Base-by-base conservation (phyloP, 2,888 invertebrate species). In the Tenthredo livida region DNA sequence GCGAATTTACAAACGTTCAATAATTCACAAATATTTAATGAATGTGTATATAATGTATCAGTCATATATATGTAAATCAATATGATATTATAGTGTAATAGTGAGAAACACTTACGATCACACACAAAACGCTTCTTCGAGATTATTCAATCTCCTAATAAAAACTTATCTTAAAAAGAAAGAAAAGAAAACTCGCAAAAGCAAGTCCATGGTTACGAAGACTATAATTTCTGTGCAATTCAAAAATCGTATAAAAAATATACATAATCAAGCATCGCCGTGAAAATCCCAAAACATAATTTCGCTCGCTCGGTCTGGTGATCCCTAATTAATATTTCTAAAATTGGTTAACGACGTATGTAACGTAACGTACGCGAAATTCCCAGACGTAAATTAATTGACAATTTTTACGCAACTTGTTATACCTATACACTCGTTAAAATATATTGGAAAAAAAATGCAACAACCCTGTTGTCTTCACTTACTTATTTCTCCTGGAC, bases 401-500 rank as follows among this genome's bases (percentile, higher is more conserved):
- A n/a, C 54, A 54, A n/a, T n/a, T 54, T 54, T 7, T n/a, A 54
- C 54, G 54, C n/a, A 54, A n/a, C n/a, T 7, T n/a, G 5, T 50
- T n/a, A 54, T n/a, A n/a, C 37, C 17, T 17, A 17, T 17, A 17
- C 2, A n/a, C n/a, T 54, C 54, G 54, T 54, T 54, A 21, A 67
- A 33, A 67, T 33, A 65, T 65, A 65, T 29, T 50, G 50, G 15
- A 25, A 47, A 47, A 47, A 29, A 33, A 47, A 25, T 29, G 29
- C n/a, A 10, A 43, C 7, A 78, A 33, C 65, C 25, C 58, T 58
- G 10, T 9, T 29, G 10, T 15, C 58, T 78, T 21, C 21, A 90
- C 93, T 92, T 87, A 93, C 93, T 91, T 88, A 91, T 90, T 89
- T 93, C 93, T 43, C 90, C 91, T 7, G 92, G 91, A 86, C 91